Base-by-base conservation (phyloP, 2,113 vertebrate species). In the Eudyptes chrysolophus region DNA sequence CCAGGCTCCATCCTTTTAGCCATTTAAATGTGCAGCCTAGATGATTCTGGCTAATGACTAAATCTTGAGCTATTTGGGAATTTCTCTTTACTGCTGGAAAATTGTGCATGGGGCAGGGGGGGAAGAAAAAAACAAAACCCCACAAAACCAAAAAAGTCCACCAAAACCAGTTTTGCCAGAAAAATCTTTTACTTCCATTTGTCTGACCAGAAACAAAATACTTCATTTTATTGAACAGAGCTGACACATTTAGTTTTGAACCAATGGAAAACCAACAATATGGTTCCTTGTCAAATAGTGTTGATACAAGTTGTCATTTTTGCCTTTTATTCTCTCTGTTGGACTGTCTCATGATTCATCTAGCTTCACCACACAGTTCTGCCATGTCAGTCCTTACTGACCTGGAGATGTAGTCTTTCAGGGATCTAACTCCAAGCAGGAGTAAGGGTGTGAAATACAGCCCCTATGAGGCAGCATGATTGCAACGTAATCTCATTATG, bases 51-150 rank as follows among this genome's bases (percentile, higher is more conserved):
- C n/a, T 81, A 74, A 61, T 22, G 30, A 54, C 54, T 54, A 40
- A 34, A 38, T n/a, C 64, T 51, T 65, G 46, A 72, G 14, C 9
- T 62, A 61, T 26, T n/a, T 26, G 13, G 24, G 17, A 89, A 87
- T 62, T 76, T 76, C 24, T 85, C 62, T 82, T 64, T 49, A 72
- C 15, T 7, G 11, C 21, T 25, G 7, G 34, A 68, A 81, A 88
- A 36, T 64, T 60, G 62, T 79, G 51, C 29, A 51, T 2, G 5
- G 20, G 26, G 17, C 9, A 8, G 9, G 30, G 2, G 5, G 15
- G 17, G 21, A 12, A 7, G 3, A 3, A 14, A 30, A 69, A 18
- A 15, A 24, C 29, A 30, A 21, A 49, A 42, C 5, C 0, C 6
- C 13, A 38, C n/a, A 42, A 61, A n/a, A 9, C 3, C 14, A 42